Evolutionary conservation across 2,797 vertebrate genomes (phyloP).

Genomic region (Rhodeus uyekii): DNA sequence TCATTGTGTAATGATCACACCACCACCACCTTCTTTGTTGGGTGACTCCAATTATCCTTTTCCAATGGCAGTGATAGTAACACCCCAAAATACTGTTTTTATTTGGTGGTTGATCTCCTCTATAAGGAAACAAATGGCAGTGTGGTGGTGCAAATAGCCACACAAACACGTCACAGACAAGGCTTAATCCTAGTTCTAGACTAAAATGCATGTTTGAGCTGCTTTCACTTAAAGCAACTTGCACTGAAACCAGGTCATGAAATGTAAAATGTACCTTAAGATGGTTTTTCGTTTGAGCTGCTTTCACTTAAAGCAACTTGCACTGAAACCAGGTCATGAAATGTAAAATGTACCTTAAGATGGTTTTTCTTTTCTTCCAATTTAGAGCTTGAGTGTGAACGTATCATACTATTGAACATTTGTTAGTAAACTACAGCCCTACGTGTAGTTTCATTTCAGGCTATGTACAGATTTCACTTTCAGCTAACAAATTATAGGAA

Average conservation of each 20-base stretch:
- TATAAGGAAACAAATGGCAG: background rate
- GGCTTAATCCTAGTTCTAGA: no score
- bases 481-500: background rate
- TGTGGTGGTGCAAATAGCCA: background rate
- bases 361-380: background rate
- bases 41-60: background rate
- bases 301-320: no score
- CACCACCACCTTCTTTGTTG: background rate
- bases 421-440: background rate
- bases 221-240: no score
- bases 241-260: no score
- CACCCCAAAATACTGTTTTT: background rate
- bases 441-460: background rate
- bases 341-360: background rate
- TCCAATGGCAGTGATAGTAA: background rate
- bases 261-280: background rate
- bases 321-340: no score
- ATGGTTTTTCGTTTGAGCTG: no score
- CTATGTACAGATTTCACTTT: slow-evolving; percentile 17
- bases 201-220: no score
- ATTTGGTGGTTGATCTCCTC: background rate
- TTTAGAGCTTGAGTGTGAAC: background rate
- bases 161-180: background rate
- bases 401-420: background rate
- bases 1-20: no score